Evolutionary conservation across 2,113 vertebrate species (phyloP), one percentile per base, ranked within the genome.

Genomic region (Coracopsis vasa): DNA sequence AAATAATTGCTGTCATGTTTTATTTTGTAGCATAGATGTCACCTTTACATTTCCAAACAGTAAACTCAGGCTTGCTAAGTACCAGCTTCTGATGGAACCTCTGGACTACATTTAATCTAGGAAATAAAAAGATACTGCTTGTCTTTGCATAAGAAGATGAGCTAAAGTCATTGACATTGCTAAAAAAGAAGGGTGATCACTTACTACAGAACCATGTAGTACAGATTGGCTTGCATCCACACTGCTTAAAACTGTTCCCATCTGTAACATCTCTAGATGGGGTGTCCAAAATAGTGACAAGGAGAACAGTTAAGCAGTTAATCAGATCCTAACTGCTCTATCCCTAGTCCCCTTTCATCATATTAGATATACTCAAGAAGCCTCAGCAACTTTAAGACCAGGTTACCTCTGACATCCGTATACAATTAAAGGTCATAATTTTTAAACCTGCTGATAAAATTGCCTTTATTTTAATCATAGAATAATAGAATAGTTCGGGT

Each of bases 61-160:
- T 45, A 74, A 89, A 48, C 21, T 65, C 8, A 17, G 21, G 9
- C 13, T 77, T 4, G 7, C 11, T 53, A 66, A 86, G n/a, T 53
- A 77, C 1, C 0, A 69, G 11, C 17, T 35, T 23, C 14, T 37
- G 53, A 33, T 45, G 31, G 50, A 94, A 89, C 16, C 25, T 86
- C 78, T 86, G 69, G 61, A 53, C 60, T 78, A 74, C 35, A 47
- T 78, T 90, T 92, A 60, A 81, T 51, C 7, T 11, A 48, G 54
- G 25, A 80, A 86, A 92, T 84, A 86, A 89, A 94, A 92, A 27
- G 0, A 70, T 86, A 88, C 9, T 88, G 28, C 37, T 70, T 86
- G 54, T 70, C 56, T 88, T 88, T 86, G 39, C 35, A 58, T 60
- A 58, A 77, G 74, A 56, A 75, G 19, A 71, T 54, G 33, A 89